Percentiles rank a stretch among this genome's conserved stretches.
These are phyloP conservation scores for Oligia latruncula DNA, from an alignment of 2,888 invertebrate genomes.

Conservation along the genomic window DNA sequence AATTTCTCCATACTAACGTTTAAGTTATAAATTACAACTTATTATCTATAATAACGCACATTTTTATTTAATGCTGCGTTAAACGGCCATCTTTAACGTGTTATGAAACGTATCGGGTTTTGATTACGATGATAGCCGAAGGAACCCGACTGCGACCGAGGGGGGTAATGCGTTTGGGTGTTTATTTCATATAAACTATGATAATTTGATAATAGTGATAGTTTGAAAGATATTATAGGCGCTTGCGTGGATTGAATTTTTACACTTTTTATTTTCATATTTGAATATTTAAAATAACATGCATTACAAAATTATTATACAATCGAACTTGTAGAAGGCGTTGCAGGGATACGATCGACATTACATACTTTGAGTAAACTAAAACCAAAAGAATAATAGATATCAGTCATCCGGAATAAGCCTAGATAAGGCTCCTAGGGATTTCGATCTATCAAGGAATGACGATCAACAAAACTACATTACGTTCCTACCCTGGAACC, in stretches of 20 bases:
- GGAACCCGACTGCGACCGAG: constrained; percentile 51
- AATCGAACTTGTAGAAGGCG: not conserved
- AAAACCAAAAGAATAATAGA: not conserved
- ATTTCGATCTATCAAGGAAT: not conserved
- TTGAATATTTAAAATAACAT: constrained; percentile 10
- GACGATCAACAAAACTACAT: not conserved
- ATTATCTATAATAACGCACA: constrained; percentile 70
- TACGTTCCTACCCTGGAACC: too few relatives aligned
- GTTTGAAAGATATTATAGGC: constrained; percentile 28
- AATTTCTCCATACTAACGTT: constrained; percentile 67
- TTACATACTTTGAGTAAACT: not conserved
- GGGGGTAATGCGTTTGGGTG: constrained; percentile 64
- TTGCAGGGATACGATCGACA: not conserved
- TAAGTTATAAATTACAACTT: constrained; percentile 70
- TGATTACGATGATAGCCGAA: constrained; percentile 61
- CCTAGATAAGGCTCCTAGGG: not conserved
- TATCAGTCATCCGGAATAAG: not conserved
- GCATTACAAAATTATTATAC: not conserved
- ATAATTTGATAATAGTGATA: constrained; percentile 65
- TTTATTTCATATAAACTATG: constrained; percentile 66
- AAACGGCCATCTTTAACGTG: constrained; percentile 59
- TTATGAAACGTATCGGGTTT: constrained; percentile 63
- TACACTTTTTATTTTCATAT: constrained; percentile 17
- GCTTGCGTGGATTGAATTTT: constrained; percentile 44
- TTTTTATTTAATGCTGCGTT: constrained; percentile 68